A percentile compares a stretch with the other conserved stretches of the same genome.
Evolutionary conservation across 1,140 invertebrate genomes (phyloP).

Genomic region (Caerostris extrusa): DNA sequence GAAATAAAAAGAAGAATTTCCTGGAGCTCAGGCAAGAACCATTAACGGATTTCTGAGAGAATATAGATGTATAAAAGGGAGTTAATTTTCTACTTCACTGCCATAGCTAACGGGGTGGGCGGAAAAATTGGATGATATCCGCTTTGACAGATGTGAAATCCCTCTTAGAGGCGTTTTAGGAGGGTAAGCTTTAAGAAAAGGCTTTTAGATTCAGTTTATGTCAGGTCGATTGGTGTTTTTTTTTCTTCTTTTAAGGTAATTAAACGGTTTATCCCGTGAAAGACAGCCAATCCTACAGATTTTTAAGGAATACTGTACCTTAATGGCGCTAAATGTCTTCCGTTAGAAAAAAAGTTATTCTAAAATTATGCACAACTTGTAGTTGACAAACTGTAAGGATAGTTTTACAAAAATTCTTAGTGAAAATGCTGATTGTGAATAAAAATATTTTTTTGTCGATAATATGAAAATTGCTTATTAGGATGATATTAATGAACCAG

Average conservation of each 20-base stretch:
- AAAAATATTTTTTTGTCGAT: too few relatives aligned
- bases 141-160: slow-evolving; percentile 49
- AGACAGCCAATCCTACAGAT: neutral
- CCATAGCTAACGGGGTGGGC: slow-evolving; percentile 17
- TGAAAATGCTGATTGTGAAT: too few relatives aligned
- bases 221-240: slow-evolving; percentile 36
- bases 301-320: neutral
- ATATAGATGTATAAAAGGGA: slow-evolving; percentile 67
- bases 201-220: slow-evolving; percentile 20
- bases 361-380: neutral
- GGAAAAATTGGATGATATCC: slow-evolving; percentile 61
- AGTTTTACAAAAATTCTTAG: too few relatives aligned
- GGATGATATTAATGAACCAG: too few relatives aligned
- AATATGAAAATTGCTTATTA: too few relatives aligned
- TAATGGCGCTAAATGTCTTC: neutral
- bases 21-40: slow-evolving; percentile 47
- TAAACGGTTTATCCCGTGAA: neutral
- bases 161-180: slow-evolving; percentile 22
- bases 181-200: slow-evolving; percentile 26
- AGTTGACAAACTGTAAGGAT: too few relatives aligned
- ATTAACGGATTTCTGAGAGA: slow-evolving; percentile 73
- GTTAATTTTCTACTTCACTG: slow-evolving; percentile 72
- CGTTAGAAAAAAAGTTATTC: neutral
- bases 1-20: slow-evolving; percentile 69
- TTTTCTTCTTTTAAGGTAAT: neutral